phyloP scores from a whole-genome alignment of 2,113 vertebrate species.

The Hippocampus guttulatus region DNA sequence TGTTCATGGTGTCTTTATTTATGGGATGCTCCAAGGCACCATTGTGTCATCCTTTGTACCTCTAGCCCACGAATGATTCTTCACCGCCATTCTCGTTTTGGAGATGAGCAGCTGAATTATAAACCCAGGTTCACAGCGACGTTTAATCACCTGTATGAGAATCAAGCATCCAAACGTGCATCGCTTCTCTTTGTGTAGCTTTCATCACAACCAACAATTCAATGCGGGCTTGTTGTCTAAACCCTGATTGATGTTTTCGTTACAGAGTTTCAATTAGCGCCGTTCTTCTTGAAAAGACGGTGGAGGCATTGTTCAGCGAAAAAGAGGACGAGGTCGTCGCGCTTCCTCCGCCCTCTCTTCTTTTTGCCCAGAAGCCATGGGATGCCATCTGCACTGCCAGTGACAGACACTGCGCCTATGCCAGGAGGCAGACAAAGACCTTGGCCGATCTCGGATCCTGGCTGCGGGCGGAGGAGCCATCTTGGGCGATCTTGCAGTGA shows the following conservation, averaged over 20 bases:
- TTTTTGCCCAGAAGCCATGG: constrained; percentile 47
- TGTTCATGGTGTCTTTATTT: constrained; percentile 38
- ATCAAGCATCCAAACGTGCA: not conserved
- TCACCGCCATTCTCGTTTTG: constrained; percentile 8
- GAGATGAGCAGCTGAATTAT: not conserved
- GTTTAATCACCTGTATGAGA: not conserved
- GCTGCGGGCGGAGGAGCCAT: constrained; percentile 69
- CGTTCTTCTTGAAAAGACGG: constrained; percentile 31
- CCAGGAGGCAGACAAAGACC: constrained; percentile 66
- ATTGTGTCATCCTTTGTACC: constrained; percentile 32
- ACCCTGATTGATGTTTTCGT: constrained; percentile 8
- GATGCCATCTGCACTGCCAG: constrained; percentile 71
- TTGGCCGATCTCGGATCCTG: constrained; percentile 49
- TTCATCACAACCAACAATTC: not conserved
- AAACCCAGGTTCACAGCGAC: not conserved
- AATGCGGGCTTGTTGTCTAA: not conserved
- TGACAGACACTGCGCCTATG: constrained; percentile 51
- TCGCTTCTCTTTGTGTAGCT: not conserved
- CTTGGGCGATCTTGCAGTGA: constrained; percentile 68
- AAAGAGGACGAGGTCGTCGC: constrained; percentile 13
- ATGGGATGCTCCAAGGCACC: constrained; percentile 18
- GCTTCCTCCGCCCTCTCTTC: constrained; percentile 26
- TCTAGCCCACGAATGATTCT: constrained; percentile 16
- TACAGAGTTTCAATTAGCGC: constrained; percentile 30
- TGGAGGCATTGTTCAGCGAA: constrained; percentile 30